Percentiles rank a stretch among this genome's conserved stretches.
Evolutionary conservation across 2,113 vertebrate species (phyloP).

Genomic region (Lepus timidus): DNA sequence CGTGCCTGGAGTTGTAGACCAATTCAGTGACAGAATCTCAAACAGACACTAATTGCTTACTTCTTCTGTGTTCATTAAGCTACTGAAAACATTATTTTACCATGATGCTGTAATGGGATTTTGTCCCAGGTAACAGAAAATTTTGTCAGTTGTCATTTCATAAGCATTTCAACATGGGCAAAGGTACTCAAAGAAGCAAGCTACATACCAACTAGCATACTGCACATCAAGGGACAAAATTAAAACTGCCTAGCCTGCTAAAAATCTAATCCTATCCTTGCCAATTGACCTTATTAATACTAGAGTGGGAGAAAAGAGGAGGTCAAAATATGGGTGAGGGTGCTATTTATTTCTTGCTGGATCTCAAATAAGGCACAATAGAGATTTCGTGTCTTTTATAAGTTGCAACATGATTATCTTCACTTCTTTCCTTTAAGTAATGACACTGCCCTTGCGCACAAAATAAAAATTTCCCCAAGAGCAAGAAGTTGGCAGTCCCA

Average conservation of each 20-base stretch:
- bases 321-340: neutral
- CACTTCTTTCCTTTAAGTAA: neutral
- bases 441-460: neutral
- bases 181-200: constrained; percentile 62
- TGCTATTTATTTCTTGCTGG: constrained; percentile 10
- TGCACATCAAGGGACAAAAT: constrained; percentile 55
- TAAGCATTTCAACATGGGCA: constrained; percentile 50
- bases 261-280: constrained; percentile 76
- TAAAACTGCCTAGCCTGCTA: constrained; percentile 69
- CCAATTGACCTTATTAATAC: constrained; percentile 79
- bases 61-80: constrained; percentile 30
- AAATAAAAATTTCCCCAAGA: constrained; percentile 41
- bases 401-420: neutral
- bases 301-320: constrained; percentile 39
- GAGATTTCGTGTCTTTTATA: constrained; percentile 20
- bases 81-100: constrained; percentile 47
- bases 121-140: constrained; percentile 38
- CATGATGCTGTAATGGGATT: constrained; percentile 3
- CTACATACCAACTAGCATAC: neutral
- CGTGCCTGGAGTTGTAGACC: constrained; percentile 15
- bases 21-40: constrained; percentile 41
- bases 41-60: constrained; percentile 10
- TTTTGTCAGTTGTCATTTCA: constrained; percentile 34
- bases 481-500: neutral
- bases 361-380: constrained; percentile 38